Percentiles rank a stretch among this genome's conserved stretches.
These are phyloP conservation scores for Oryzias celebensis DNA, from an alignment of 2,113 vertebrate genomes.

Conservation along the genomic window DNA sequence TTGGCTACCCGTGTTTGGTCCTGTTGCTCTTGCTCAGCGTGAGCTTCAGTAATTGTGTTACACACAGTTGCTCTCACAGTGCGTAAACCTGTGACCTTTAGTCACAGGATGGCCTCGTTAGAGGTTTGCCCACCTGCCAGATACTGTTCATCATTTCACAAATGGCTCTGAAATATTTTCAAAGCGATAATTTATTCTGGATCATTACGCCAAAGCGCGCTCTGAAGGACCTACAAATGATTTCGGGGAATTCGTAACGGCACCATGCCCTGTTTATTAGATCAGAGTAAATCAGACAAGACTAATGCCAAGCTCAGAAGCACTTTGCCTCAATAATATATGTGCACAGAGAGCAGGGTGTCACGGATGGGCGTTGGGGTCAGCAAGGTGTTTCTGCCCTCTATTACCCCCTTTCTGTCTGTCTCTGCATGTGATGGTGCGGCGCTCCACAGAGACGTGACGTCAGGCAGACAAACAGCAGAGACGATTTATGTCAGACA, in stretches of 20 bases:
- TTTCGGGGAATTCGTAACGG: conserved; percentile 24
- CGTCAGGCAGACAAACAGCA: neutral
- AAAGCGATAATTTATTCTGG: conserved; percentile 28
- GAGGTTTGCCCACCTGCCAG: conserved; percentile 12
- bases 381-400: conserved; percentile 17
- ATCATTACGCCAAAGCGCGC: conserved; percentile 19
- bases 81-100: conserved; percentile 11
- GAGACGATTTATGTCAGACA: too few species aligned
- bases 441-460: neutral
- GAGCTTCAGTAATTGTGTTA: neutral
- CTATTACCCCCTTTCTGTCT: conserved; percentile 24
- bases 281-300: conserved; percentile 35
- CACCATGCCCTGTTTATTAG: conserved; percentile 16
- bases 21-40: neutral
- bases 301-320: conserved; percentile 28
- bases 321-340: conserved; percentile 43
- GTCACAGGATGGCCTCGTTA: neutral
- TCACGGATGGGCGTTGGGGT: conserved; percentile 7
- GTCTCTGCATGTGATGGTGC: neutral
- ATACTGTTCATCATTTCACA: conserved; percentile 12
- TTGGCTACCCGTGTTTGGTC: too few species aligned
- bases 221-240: conserved; percentile 24
- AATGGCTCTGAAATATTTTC: conserved; percentile 20
- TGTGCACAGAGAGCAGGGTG: neutral
- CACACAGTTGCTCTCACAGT: conserved; percentile 3